Percentiles rank a stretch among this genome's conserved stretches.
Conservation (phyloP, 2,888 invertebrate genomes). For the Stenichneumon culpator region DNA sequence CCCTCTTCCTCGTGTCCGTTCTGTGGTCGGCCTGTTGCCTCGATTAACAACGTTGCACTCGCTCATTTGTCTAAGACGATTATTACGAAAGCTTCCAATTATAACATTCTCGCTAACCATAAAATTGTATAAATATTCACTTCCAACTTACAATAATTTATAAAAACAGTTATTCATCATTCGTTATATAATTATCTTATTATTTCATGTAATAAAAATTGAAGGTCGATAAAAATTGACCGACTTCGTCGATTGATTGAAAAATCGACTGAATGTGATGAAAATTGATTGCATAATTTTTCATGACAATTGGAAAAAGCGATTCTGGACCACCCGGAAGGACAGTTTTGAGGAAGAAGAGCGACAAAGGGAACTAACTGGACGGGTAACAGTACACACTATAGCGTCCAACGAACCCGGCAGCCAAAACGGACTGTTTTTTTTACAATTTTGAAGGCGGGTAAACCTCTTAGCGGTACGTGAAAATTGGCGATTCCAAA, state of each 20-base stretch:
- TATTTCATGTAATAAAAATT: too few species aligned
- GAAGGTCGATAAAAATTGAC: too few species aligned
- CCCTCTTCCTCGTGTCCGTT: conserved; percentile 12
- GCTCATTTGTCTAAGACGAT: background rate
- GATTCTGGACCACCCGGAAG: conserved; percentile 44
- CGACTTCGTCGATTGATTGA: too few species aligned
- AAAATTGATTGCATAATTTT: background rate
- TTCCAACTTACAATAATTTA: background rate
- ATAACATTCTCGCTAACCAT: background rate
- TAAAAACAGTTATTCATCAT: background rate
- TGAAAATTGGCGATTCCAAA: conserved; percentile 61
- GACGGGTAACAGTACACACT: conserved; percentile 35
- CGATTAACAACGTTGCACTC: background rate
- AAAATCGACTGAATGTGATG: background rate
- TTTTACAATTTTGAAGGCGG: conserved; percentile 15
- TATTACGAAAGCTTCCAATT: conserved; percentile 6
- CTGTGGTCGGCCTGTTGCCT: conserved; percentile 15
- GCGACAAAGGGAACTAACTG: conserved; percentile 51
- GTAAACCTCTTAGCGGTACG: conserved; percentile 32
- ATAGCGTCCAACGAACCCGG: conserved; percentile 70
- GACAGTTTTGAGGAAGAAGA: conserved; percentile 8
- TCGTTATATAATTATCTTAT: background rate
- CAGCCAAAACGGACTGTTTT: conserved; percentile 46
- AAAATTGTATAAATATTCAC: background rate
- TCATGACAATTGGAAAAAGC: conserved; percentile 11